phyloP scores from a whole-genome alignment of 2,797 vertebrate genomes.

The Catamblyrhynchus diadema region DNA sequence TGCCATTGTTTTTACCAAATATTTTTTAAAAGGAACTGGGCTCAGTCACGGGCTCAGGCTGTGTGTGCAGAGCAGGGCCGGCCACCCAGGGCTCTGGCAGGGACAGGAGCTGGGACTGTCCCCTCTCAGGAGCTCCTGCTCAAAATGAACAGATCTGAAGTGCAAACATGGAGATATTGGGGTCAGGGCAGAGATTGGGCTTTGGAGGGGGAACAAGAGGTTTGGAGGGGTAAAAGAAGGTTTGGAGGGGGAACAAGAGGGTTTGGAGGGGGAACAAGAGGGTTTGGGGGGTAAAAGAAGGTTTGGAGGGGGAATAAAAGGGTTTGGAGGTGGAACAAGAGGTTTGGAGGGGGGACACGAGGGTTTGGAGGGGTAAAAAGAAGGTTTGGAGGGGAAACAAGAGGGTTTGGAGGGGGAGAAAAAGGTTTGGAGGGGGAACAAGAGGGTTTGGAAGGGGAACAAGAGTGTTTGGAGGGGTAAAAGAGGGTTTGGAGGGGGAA shows the following conservation, averaged over 20 bases:
- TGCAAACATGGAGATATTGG: accelerated
- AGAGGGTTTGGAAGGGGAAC: neutral
- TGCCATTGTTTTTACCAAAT: no score
- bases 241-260: neutral
- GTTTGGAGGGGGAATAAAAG: neutral
- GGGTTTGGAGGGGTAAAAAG: neutral
- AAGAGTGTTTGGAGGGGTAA: neutral
- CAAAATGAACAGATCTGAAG: neutral
- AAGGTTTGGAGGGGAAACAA: neutral
- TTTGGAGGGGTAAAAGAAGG: neutral
- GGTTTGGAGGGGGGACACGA: neutral
- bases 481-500: neutral
- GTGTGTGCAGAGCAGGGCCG: neutral
- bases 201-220: neutral
- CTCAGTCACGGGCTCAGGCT: no score
- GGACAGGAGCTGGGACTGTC: neutral
- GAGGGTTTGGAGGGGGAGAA: neutral
- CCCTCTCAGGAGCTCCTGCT: neutral
- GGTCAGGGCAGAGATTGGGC: neutral
- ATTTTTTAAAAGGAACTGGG: neutral
- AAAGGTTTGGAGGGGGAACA: neutral
- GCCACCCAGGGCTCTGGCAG: neutral
- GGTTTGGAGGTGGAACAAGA: no score
- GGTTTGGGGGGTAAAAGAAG: neutral
- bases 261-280: neutral